phyloP scores from a whole-genome alignment of 1,140 invertebrate species.

The Drosophila triauraria region DNA sequence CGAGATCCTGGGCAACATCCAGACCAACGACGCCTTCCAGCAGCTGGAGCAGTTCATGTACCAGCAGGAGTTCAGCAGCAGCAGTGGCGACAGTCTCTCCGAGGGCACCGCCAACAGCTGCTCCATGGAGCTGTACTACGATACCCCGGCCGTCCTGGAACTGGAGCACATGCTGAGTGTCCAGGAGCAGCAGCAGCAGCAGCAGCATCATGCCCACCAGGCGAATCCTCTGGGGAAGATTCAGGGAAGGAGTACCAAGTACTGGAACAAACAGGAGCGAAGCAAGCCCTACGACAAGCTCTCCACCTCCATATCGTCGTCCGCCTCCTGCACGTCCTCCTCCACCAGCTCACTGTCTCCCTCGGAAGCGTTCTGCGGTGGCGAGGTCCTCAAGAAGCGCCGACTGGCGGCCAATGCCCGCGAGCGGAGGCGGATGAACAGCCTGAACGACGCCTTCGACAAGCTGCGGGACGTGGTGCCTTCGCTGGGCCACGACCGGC shows the following conservation, averaged over 20 bases:
- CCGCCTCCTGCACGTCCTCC: conserved; percentile 4
- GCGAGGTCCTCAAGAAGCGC: conserved; percentile 87
- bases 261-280: conserved; percentile 53
- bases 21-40: conserved; percentile 44
- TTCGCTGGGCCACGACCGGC: conserved; percentile 89
- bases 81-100: conserved; percentile 60
- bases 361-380: conserved; percentile 4
- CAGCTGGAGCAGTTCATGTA: conserved; percentile 63
- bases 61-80: conserved; percentile 48
- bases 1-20: conserved; percentile 11
- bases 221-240: conserved; percentile 20
- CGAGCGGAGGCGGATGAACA: conserved; percentile 93
- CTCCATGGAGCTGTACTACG: conserved; percentile 47
- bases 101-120: conserved; percentile 57
- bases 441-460: conserved; percentile 93
- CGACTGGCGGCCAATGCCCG: conserved; percentile 91
- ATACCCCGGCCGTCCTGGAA: conserved; percentile 58
- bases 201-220: conserved; percentile 25
- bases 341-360: conserved; percentile 4
- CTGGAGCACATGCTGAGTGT: conserved; percentile 64
- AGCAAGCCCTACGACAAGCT: conserved; percentile 57
- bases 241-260: conserved; percentile 48
- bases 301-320: conserved; percentile 9
- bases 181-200: conserved; percentile 51
- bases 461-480: conserved; percentile 92